These are phyloP conservation scores for Poeciliopsis turrubarensis DNA, from an alignment of 2,113 vertebrate species.

Conservation along the genomic window DNA sequence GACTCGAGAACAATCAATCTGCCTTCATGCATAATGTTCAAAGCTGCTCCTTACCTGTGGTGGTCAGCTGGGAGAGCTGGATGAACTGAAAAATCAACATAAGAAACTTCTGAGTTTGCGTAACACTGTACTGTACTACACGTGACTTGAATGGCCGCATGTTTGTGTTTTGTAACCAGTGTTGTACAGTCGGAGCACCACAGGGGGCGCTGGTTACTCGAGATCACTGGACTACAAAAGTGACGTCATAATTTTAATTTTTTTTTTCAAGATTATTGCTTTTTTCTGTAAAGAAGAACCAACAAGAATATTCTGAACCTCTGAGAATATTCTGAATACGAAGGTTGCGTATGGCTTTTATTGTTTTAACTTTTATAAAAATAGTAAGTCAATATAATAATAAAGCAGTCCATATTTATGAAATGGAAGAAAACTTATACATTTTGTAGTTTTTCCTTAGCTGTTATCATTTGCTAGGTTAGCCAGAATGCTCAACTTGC, in stretches of 20 bases:
- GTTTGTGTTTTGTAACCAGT: slow-evolving; percentile 69
- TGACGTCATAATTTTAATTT: too few relatives aligned
- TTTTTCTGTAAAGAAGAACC: too few relatives aligned
- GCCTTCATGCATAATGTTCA: background rate
- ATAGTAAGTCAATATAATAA: too few relatives aligned
- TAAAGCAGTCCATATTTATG: too few relatives aligned
- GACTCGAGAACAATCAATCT: background rate
- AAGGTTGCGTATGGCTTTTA: background rate
- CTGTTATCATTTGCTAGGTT: background rate
- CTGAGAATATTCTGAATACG: background rate
- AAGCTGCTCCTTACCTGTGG: slow-evolving; percentile 4
- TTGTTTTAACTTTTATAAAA: too few relatives aligned
- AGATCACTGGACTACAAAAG: background rate
- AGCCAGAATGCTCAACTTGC: background rate
- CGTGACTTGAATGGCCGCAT: slow-evolving; percentile 38
- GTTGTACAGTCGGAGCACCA: background rate
- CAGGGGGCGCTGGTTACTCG: slow-evolving; percentile 25
- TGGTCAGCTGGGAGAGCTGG: background rate
- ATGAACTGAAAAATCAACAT: background rate
- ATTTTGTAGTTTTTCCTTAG: background rate
- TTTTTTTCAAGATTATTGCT: too few relatives aligned
- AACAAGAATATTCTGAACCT: too few relatives aligned
- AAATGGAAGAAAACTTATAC: too few relatives aligned
- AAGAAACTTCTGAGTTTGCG: slow-evolving; percentile 7
- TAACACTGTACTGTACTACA: slow-evolving; percentile 27